These are phyloP conservation scores for Periparus ater DNA, from an alignment of 2,797 vertebrate genomes.

Conservation along the genomic window DNA sequence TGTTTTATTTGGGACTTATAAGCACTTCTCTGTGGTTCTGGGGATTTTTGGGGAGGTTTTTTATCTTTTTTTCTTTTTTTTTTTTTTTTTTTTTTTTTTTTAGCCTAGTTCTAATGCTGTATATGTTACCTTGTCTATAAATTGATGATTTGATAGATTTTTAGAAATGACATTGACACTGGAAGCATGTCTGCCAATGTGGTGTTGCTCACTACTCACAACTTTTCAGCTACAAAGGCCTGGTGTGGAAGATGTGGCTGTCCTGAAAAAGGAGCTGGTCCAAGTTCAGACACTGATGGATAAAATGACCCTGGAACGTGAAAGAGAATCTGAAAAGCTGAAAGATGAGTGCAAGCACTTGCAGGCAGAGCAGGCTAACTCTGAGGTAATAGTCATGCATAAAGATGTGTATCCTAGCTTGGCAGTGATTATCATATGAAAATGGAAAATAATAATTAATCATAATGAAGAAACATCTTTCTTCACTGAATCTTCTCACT, in stretches of 20 bases:
- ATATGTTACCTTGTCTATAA: neutral
- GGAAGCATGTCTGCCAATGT: neutral
- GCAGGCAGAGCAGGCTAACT: slow-evolving; percentile 84
- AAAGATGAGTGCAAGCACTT: slow-evolving; percentile 88
- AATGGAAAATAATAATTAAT: neutral
- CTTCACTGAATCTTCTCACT: neutral
- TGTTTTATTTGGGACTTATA: neutral
- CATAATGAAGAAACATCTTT: neutral
- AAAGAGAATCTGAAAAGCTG: slow-evolving; percentile 90
- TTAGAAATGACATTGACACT: neutral
- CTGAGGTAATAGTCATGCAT: slow-evolving; percentile 82
- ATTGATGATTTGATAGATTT: neutral
- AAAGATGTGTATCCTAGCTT: neutral
- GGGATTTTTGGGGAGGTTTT: rapidly evolving
- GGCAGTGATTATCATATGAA: neutral
- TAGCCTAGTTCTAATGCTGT: neutral
- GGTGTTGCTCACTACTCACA: neutral
- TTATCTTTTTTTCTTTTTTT: neutral
- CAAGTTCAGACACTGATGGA: slow-evolving; percentile 98
- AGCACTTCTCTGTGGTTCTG: neutral
- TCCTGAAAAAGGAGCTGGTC: slow-evolving; percentile 93
- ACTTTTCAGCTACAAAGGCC: slow-evolving; percentile 90
- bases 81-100: too few species aligned
- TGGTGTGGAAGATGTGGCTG: slow-evolving; percentile 94
- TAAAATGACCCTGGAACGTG: slow-evolving; percentile 89